These are phyloP conservation scores for Dryobotodes eremita DNA, from an alignment of 2,888 invertebrate genomes.

Conservation along the genomic window DNA sequence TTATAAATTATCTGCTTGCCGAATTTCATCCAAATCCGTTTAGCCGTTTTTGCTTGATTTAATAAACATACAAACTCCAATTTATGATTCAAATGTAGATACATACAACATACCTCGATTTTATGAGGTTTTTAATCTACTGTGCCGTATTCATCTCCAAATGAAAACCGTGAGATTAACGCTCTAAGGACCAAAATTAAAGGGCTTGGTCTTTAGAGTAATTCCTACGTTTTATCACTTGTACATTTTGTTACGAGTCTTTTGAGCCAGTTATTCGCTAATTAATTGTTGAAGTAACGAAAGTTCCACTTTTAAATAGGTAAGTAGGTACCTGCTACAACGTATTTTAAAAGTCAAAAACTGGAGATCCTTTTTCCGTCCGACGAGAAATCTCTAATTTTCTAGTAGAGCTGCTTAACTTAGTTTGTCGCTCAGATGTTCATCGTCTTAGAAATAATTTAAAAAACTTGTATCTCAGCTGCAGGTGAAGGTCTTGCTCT, in stretches of 20 bases:
- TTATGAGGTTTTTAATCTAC: conserved; percentile 10
- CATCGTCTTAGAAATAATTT: conserved; percentile 24
- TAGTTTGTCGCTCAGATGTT: conserved; percentile 26
- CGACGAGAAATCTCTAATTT: conserved; percentile 12
- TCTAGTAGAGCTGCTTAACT: conserved; percentile 13
- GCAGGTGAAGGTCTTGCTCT: conserved; percentile 9
- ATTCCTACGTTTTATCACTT: not conserved
- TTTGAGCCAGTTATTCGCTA: not conserved
- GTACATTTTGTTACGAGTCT: not conserved
- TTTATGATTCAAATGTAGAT: not conserved
- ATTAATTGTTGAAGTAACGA: not conserved
- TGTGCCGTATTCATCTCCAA: conserved; percentile 4
- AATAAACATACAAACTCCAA: not conserved
- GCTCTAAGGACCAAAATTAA: not conserved
- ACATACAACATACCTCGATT: not conserved
- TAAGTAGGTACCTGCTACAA: not conserved
- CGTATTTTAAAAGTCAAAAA: not conserved
- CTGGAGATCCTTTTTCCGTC: not conserved
- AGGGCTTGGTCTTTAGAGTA: not conserved
- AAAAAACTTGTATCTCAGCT: conserved; percentile 25
- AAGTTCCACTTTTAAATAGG: not conserved
- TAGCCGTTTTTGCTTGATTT: too few relatives aligned
- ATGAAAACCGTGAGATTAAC: conserved; percentile 7
- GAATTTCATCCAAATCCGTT: too few relatives aligned
- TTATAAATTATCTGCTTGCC: too few relatives aligned